Evolutionary conservation across 2,888 invertebrate genomes (phyloP).

Genomic region (Cynaeus angustus): DNA sequence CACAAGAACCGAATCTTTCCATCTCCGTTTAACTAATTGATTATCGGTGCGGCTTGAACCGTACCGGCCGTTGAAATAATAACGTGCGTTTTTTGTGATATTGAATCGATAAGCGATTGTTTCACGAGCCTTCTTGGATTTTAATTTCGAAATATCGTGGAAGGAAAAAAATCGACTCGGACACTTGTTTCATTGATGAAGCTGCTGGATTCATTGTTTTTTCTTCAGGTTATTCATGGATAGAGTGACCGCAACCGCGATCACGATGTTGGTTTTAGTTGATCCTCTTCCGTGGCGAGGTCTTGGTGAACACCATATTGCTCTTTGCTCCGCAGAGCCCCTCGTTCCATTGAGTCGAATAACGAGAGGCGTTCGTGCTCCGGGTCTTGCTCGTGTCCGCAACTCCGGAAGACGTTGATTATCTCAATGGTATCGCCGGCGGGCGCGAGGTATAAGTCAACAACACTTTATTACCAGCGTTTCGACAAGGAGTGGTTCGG

Average conservation of each 20-base stretch:
- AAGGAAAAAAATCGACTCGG: neutral
- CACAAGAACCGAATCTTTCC: neutral
- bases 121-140: slow-evolving; percentile 37
- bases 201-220: slow-evolving; percentile 22
- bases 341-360: slow-evolving; percentile 16
- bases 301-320: neutral
- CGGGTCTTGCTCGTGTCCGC: slow-evolving; percentile 43
- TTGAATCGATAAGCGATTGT: slow-evolving; percentile 43
- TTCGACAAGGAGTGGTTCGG: slow-evolving; percentile 1
- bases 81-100: slow-evolving; percentile 35
- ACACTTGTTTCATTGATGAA: slow-evolving; percentile 35
- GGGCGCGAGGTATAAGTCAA: slow-evolving; percentile 44
- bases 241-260: slow-evolving; percentile 28
- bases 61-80: slow-evolving; percentile 44
- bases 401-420: slow-evolving; percentile 49
- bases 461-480: slow-evolving; percentile 47
- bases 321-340: slow-evolving; percentile 12
- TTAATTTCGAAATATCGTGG: slow-evolving; percentile 23
- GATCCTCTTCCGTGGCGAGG: slow-evolving; percentile 23
- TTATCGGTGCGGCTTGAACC: slow-evolving; percentile 44
- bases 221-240: slow-evolving; percentile 24
- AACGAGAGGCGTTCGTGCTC: slow-evolving; percentile 41
- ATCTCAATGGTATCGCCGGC: slow-evolving; percentile 41
- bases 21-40: slow-evolving; percentile 40
- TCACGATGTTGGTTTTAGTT: slow-evolving; percentile 29